Evolutionary conservation across 2,888 invertebrate genomes (phyloP), one percentile per base, ranked within the genome.

Genomic region (Mesochorus sp.): DNA sequence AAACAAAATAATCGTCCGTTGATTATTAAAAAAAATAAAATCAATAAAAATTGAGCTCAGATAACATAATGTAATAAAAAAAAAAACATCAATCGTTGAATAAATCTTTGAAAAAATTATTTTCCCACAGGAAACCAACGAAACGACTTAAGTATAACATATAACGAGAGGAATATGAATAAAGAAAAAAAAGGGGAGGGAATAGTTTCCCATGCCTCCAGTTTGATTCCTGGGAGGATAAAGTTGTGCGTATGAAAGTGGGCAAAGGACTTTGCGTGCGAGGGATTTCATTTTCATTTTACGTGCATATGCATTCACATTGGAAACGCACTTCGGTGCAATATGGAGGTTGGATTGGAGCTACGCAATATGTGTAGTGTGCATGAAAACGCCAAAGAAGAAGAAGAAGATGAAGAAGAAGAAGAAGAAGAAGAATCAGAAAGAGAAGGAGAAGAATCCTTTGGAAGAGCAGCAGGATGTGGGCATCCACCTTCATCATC

Each of bases 401-500:
- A 17, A 42, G 37, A 37, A 37, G 8, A 37, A n/a, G 3, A 2
- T 37, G 8, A 6, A 10, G 37, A 6, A 37, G 3, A 10, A 12
- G 12, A 12, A 42, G 59, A 24, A 21, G 12, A 12, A 71, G 61
- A 70, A 42, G 44, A 8, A 44, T 4, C 31, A n/a, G 31, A 47
- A 24, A 24, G 57, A 6, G 37, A 34, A 42, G 17, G 12, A 1
- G 42, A 42, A 21, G 19, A 37, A 12, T 8, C 12, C 37, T n/a
- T n/a, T n/a, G n/a, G 34, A 19, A 21, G 19, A 19, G 5, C 26
- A 55, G 26, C 42, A n/a, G 51, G 37, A 47, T 72, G 34, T 39
- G 42, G 21, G 44, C 31, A 76, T 81, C 78, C 79, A 80, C 67
- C 79, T 80, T 79, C 81, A 76, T 80, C 74, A 81, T 77, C 86